phyloP scores from a whole-genome alignment of 2,797 vertebrate species.

The Oreochromis grahami region DNA sequence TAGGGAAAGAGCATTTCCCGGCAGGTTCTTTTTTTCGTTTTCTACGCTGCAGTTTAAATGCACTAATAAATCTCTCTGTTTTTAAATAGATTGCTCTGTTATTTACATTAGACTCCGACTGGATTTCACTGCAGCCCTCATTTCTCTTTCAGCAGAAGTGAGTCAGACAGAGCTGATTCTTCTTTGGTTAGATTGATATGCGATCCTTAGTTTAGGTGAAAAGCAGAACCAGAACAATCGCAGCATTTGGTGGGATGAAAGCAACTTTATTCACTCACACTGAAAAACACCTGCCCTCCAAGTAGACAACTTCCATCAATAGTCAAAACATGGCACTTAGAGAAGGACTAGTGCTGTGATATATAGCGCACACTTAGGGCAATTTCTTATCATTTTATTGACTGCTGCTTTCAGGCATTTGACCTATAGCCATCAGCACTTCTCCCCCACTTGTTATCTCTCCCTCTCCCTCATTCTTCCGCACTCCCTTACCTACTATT shows the following conservation, averaged over 20 bases:
- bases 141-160: constrained; percentile 12
- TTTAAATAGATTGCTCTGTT: not conserved
- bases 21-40: not conserved
- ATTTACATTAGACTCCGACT: not conserved
- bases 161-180: not conserved
- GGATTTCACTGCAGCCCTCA: not conserved
- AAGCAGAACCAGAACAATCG: not conserved
- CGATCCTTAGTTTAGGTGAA: not conserved
- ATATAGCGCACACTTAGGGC: constrained; percentile 46
- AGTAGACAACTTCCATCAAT: constrained; percentile 33
- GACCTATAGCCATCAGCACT: constrained; percentile 59
- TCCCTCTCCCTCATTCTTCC: constrained; percentile 39
- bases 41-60: not conserved
- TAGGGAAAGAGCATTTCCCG: constrained; percentile 23
- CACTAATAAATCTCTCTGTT: not conserved
- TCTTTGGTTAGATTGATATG: not conserved
- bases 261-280: constrained; percentile 1
- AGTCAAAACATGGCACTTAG: constrained; percentile 35
- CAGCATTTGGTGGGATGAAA: constrained; percentile 3
- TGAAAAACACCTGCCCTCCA: constrained; percentile 34
- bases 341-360: constrained; percentile 44
- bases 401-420: constrained; percentile 67
- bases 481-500: constrained; percentile 49
- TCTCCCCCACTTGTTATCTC: constrained; percentile 59
- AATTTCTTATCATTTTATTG: constrained; percentile 69